Conservation (phyloP, 2,797 vertebrate species). For the Lycodopsis pacificus region DNA sequence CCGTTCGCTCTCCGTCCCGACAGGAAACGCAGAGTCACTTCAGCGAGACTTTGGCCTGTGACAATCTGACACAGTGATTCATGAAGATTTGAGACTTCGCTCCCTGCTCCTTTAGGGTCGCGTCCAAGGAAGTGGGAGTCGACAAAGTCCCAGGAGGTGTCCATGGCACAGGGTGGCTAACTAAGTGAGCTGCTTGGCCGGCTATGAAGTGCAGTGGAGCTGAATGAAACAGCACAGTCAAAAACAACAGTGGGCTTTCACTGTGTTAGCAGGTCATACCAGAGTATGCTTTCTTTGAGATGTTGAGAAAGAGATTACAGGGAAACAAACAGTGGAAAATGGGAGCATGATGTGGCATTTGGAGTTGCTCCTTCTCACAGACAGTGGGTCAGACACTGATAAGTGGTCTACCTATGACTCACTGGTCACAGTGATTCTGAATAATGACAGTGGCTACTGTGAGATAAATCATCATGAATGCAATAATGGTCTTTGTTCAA, state of each 20-base stretch:
- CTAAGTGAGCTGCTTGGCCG: conserved; percentile 56
- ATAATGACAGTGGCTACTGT: conserved; percentile 37
- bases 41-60: conserved; percentile 44
- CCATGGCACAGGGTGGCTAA: conserved; percentile 56
- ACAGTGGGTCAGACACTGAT: conserved; percentile 65
- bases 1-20: conserved; percentile 33
- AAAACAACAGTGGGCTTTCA: conserved; percentile 53
- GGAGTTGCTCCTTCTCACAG: conserved; percentile 59
- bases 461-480: conserved; percentile 39
- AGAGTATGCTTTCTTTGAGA: conserved; percentile 38
- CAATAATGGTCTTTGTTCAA: background rate
- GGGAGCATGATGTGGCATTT: conserved; percentile 61
- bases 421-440: conserved; percentile 48
- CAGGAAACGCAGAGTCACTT: conserved; percentile 33
- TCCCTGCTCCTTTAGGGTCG: conserved; percentile 29
- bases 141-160: conserved; percentile 59
- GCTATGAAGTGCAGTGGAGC: conserved; percentile 36
- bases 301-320: conserved; percentile 24
- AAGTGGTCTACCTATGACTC: conserved; percentile 67
- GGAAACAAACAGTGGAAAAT: conserved; percentile 38
- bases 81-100: conserved; percentile 53
- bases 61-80: conserved; percentile 65
- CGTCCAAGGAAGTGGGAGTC: conserved; percentile 54
- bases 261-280: conserved; percentile 21
- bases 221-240: conserved; percentile 46